Conservation (phyloP, 2,888 invertebrate genomes). For the Latrodectus hesperus region DNA sequence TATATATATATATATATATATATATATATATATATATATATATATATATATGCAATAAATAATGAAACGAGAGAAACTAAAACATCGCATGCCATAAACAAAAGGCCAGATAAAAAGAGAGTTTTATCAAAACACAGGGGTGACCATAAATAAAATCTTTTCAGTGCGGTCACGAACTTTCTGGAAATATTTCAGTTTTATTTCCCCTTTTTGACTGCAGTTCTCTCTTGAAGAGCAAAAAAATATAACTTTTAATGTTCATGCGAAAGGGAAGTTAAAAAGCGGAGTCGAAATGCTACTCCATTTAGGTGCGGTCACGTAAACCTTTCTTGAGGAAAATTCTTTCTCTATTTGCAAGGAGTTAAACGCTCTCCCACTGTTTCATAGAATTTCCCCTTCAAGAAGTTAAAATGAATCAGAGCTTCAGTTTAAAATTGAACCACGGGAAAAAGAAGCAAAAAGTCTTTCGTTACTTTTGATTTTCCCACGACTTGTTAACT, state of each 20-base stretch:
- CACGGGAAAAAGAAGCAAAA: background rate
- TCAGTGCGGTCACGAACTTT: conserved; percentile 45
- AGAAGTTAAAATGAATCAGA: background rate
- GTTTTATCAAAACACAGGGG: background rate
- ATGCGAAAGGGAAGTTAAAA: conserved; percentile 6
- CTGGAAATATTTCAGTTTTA: conserved; percentile 18
- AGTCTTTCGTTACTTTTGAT: conserved; percentile 2
- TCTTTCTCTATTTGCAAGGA: conserved; percentile 20
- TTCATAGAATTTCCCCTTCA: background rate
- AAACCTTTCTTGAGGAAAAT: conserved; percentile 13
- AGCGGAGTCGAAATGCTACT: conserved; percentile 28
- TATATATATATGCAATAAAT: too few species aligned
- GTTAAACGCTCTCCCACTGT: conserved; percentile 4
- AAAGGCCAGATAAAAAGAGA: too few species aligned
- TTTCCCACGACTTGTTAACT: conserved; percentile 1
- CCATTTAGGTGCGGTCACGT: conserved; percentile 40
- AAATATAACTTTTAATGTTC: conserved; percentile 18
- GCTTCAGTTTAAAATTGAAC: background rate
- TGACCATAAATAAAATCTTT: conserved; percentile 47
- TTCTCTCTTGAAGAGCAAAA: too few species aligned
- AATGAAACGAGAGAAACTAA: too few species aligned
- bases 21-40: too few species aligned
- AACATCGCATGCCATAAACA: too few species aligned
- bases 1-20: too few species aligned
- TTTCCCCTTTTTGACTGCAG: background rate